Evolutionary conservation across 64 coral and sea anemone species (phyloP).

Genomic region (Montipora efflorescens): DNA sequence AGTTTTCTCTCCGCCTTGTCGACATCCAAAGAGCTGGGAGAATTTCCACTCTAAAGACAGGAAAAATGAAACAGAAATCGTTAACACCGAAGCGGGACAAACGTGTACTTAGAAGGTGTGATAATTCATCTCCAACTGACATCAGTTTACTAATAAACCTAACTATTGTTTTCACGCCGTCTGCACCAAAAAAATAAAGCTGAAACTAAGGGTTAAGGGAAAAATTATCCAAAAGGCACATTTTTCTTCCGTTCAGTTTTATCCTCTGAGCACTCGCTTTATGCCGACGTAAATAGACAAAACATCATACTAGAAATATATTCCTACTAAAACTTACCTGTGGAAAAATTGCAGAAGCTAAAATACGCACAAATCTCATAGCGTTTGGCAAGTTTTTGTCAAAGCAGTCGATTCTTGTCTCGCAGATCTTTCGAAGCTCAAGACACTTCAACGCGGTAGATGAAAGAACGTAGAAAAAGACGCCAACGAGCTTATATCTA

Average conservation of each 20-base stretch:
- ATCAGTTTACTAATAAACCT: background rate
- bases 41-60: slow-evolving; percentile 54
- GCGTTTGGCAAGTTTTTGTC: background rate
- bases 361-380: slow-evolving; percentile 47
- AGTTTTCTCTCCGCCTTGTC: slow-evolving; percentile 92
- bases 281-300: background rate
- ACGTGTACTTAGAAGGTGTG: background rate
- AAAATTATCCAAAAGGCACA: background rate
- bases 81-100: background rate
- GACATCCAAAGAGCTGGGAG: slow-evolving; percentile 22
- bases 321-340: background rate
- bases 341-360: slow-evolving; percentile 34
- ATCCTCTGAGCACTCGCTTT: background rate
- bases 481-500: background rate
- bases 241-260: background rate
- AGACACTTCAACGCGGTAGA: background rate
- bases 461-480: background rate
- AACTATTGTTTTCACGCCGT: background rate
- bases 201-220: background rate
- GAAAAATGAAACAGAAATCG: background rate
- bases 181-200: background rate
- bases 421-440: background rate
- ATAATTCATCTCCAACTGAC: background rate
- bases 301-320: background rate
- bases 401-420: background rate